A percentile compares a stretch with the other conserved stretches of the same genome.
These are phyloP conservation scores for Scalopus aquaticus DNA, from an alignment of 2,113 vertebrate genomes.

Conservation along the genomic window DNA sequence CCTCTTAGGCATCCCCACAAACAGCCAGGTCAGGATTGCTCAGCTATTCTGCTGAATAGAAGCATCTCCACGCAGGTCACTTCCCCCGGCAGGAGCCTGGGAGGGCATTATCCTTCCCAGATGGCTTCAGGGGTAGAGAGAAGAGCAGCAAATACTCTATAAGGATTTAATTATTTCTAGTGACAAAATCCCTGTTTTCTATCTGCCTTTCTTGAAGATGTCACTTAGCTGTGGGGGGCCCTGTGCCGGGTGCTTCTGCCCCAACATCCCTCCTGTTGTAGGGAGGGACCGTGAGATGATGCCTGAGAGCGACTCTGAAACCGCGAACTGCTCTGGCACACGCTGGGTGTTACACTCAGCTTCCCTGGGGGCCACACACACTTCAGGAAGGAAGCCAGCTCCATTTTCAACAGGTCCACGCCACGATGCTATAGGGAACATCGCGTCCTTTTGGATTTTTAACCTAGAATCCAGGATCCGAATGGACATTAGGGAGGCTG, in stretches of 20 bases:
- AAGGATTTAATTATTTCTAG: not conserved
- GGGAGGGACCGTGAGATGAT: fast-evolving
- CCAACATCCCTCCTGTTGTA: not conserved
- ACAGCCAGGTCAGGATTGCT: not conserved
- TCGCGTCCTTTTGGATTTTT: not conserved
- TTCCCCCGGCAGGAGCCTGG: too few relatives aligned
- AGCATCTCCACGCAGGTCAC: not conserved
- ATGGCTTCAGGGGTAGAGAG: not conserved
- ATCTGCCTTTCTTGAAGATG: not conserved
- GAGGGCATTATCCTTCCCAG: not conserved
- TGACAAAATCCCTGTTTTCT: not conserved
- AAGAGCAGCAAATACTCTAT: not conserved
- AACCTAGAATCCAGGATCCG: not conserved
- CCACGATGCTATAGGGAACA: too few relatives aligned
- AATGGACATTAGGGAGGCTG: not conserved
- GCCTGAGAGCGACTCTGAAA: not conserved
- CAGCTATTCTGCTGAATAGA: too few relatives aligned
- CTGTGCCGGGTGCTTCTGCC: not conserved
- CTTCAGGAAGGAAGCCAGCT: fast-evolving
- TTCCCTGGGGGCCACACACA: not conserved
- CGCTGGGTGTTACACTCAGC: fast-evolving
- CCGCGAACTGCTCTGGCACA: fast-evolving
- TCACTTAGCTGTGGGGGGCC: not conserved
- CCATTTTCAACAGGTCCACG: fast-evolving
- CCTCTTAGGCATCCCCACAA: not conserved